These are phyloP conservation scores for Hydropsyche betteni DNA, from an alignment of 2,888 invertebrate genomes.

Conservation along the genomic window DNA sequence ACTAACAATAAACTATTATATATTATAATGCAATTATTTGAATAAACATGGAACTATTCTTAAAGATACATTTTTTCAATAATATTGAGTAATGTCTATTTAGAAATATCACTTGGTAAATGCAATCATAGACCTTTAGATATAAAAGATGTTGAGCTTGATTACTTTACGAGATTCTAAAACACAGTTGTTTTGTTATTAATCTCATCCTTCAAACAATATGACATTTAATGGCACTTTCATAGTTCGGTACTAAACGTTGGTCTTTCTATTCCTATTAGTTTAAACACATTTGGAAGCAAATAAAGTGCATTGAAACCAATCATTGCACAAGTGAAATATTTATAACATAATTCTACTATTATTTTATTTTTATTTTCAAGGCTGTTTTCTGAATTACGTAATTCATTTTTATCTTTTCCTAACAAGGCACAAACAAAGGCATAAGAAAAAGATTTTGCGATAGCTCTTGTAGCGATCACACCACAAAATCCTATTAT, in stretches of 20 bases:
- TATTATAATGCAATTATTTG: no score
- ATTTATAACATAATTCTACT: conserved; percentile 86
- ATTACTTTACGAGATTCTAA: no score
- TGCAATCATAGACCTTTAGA: no score
- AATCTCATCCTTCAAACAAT: neutral
- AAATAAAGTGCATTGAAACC: conserved; percentile 81
- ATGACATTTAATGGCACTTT: conserved; percentile 50
- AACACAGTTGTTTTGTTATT: no score
- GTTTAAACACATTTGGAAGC: conserved; percentile 79
- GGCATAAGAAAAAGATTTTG: conserved; percentile 76
- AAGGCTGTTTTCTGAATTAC: conserved; percentile 71
- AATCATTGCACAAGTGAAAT: conserved; percentile 80
- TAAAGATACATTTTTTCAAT: no score
- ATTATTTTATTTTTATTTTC: conserved; percentile 77
- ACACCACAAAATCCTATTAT: conserved; percentile 80
- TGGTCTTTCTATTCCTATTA: conserved; percentile 80
- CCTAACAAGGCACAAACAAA: conserved; percentile 75
- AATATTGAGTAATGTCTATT: no score
- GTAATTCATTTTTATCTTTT: conserved; percentile 72
- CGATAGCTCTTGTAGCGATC: conserved; percentile 72
- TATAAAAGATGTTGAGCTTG: no score
- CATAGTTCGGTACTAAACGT: conserved; percentile 88
- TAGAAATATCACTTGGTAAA: no score
- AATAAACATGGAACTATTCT: no score
- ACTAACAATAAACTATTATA: no score